Evolutionary conservation across 2,888 invertebrate species (phyloP).

Genomic region (Tachina fera): DNA sequence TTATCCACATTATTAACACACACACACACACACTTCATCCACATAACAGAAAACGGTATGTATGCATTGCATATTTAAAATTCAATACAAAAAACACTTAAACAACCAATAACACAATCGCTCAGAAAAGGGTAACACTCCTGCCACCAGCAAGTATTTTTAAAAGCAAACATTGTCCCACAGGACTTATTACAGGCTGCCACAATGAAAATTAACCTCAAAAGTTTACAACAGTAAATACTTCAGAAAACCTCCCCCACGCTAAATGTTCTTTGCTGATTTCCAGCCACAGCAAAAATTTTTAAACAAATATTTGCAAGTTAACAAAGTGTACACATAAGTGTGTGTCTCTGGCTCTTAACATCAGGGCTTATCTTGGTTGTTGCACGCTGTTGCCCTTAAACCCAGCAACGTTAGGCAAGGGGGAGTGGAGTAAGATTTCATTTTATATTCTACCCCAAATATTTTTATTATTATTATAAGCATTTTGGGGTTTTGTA

Average conservation of each 20-base stretch:
- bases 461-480: slow-evolving; percentile 49
- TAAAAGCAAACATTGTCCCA: slow-evolving; percentile 7
- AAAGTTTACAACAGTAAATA: slow-evolving; percentile 11
- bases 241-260: background rate
- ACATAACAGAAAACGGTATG: slow-evolving; percentile 4
- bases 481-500: slow-evolving; percentile 37
- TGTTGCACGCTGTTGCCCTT: slow-evolving; percentile 8
- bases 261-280: background rate
- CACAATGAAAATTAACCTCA: slow-evolving; percentile 48
- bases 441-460: slow-evolving; percentile 6
- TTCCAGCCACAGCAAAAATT: slow-evolving; percentile 6
- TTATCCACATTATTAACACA: slow-evolving; percentile 51
- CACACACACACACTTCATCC: background rate
- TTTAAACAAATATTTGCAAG: slow-evolving; percentile 24
- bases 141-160: background rate
- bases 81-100: slow-evolving; percentile 49
- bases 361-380: slow-evolving; percentile 38
- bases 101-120: slow-evolving; percentile 4
- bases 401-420: background rate
- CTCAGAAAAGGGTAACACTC: background rate
- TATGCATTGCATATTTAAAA: slow-evolving; percentile 57
- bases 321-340: background rate
- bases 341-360: background rate
- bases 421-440: background rate
- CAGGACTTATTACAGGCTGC: slow-evolving; percentile 39